Evolutionary conservation across 2,113 vertebrate genomes (phyloP).

Genomic region (Mirounga angustirostris): DNA sequence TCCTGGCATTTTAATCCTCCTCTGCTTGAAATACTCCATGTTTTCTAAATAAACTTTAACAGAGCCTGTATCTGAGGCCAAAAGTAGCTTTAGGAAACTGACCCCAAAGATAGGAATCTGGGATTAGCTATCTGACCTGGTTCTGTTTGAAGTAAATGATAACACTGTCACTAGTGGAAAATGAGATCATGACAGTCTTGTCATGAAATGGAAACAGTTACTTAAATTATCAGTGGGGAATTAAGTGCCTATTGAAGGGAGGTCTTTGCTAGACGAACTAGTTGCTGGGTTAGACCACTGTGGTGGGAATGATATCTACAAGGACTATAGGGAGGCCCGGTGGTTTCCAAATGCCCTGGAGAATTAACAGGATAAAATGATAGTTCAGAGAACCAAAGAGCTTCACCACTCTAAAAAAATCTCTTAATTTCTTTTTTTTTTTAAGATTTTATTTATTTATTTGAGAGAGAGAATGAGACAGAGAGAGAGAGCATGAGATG

Average conservation of each 20-base stretch:
- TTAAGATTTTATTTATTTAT: too few species aligned
- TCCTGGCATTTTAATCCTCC: conserved; percentile 6
- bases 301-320: not conserved
- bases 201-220: not conserved
- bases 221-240: not conserved
- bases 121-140: not conserved
- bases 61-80: not conserved
- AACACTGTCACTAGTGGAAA: not conserved
- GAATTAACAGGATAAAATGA: not conserved
- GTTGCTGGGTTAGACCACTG: not conserved
- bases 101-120: not conserved
- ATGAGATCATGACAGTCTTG: not conserved
- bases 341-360: not conserved
- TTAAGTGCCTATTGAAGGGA: not conserved
- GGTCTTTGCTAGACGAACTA: not conserved
- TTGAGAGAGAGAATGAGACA: too few species aligned
- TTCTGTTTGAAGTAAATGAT: not conserved
- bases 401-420: not conserved
- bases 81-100: not conserved
- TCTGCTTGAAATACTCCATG: conserved; percentile 1
- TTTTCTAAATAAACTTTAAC: conserved; percentile 46
- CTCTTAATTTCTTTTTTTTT: not conserved
- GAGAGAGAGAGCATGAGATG: too few species aligned
- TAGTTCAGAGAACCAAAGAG: not conserved
- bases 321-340: not conserved